Conservation (phyloP, 2,113 vertebrate species). For the Periophthalmus modestus region DNA sequence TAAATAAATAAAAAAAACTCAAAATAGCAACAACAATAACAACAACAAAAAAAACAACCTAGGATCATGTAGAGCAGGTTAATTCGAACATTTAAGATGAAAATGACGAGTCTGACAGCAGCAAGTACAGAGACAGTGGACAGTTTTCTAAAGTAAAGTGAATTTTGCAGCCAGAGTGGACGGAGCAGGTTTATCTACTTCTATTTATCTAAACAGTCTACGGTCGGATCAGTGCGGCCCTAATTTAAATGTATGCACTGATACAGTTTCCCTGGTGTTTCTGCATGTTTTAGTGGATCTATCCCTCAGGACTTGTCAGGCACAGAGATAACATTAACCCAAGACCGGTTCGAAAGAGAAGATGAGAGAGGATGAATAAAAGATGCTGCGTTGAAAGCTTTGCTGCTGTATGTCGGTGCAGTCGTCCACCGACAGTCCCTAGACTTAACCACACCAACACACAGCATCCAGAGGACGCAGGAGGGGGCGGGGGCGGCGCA, state of each 20-base stretch:
- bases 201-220: too few relatives aligned
- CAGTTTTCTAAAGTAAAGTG: too few relatives aligned
- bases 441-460: conserved; percentile 44
- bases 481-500: conserved; percentile 21
- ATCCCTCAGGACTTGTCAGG: background rate
- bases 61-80: too few relatives aligned
- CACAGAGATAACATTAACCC: conserved; percentile 14
- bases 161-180: too few relatives aligned
- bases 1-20: too few relatives aligned
- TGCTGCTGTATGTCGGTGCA: conserved; percentile 35
- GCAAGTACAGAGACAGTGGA: too few relatives aligned
- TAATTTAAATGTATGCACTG: conserved; percentile 7
- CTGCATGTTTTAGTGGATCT: conserved; percentile 7
- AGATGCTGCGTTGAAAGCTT: conserved; percentile 64
- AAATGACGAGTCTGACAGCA: too few relatives aligned
- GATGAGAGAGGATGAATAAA: conserved; percentile 67
- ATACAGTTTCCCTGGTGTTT: background rate
- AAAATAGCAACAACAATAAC: too few relatives aligned
- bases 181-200: too few relatives aligned
- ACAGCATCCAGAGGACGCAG: background rate
- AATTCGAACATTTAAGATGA: too few relatives aligned
- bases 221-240: too few relatives aligned
- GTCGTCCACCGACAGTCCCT: conserved; percentile 43
- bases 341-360: conserved; percentile 22
- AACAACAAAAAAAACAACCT: too few relatives aligned